Evolutionary conservation across 2,888 invertebrate species (phyloP).

Genomic region (Sarcophaga subvicina): DNA sequence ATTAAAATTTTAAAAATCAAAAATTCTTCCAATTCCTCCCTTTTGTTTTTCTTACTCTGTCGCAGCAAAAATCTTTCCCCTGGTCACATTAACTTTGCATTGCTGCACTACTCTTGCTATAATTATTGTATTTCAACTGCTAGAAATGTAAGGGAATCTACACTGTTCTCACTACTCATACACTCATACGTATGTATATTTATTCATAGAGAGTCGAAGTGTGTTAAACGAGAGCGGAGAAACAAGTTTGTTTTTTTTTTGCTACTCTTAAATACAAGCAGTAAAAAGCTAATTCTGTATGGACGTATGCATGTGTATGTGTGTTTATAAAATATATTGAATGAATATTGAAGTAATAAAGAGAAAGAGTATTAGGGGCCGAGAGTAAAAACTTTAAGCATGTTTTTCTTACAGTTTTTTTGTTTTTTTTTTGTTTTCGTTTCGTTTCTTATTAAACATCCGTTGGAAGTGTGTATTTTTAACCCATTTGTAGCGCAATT

Average conservation of each 20-base stretch:
- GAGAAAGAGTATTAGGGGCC: background rate
- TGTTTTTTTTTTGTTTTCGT: background rate
- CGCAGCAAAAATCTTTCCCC: too few relatives aligned
- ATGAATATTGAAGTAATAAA: slow-evolving; percentile 44
- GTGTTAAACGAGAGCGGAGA: slow-evolving; percentile 34
- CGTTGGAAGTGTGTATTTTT: slow-evolving; percentile 65
- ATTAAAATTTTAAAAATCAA: too few relatives aligned
- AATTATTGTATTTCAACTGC: too few relatives aligned
- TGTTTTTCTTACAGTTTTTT: background rate
- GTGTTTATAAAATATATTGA: slow-evolving; percentile 38
- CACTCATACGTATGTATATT: background rate
- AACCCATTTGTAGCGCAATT: slow-evolving; percentile 33
- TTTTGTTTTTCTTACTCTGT: too few relatives aligned
- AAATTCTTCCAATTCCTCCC: too few relatives aligned
- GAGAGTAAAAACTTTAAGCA: slow-evolving; percentile 10
- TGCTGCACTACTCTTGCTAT: too few relatives aligned
- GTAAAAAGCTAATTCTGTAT: background rate
- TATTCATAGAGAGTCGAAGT: background rate
- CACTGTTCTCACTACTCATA: background rate
- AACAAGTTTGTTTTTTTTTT: slow-evolving; percentile 51
- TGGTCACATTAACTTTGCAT: too few relatives aligned
- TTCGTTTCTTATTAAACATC: slow-evolving; percentile 51
- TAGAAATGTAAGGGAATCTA: too few relatives aligned
- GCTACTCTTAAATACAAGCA: background rate
- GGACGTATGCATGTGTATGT: background rate